Conservation (phyloP, 2,113 vertebrate species). For the Daphoenositta chrysoptera region DNA sequence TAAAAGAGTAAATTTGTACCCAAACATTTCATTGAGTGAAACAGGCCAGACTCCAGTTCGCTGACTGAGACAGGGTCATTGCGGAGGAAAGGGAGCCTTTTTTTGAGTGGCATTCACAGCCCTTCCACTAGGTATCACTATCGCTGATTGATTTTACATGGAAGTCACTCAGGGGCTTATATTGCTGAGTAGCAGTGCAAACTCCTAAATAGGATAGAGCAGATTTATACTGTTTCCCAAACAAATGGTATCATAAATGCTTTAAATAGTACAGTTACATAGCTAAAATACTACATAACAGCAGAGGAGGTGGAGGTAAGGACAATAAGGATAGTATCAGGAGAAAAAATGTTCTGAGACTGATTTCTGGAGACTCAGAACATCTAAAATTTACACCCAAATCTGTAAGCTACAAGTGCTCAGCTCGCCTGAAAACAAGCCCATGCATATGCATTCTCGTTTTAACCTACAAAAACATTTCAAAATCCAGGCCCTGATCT, state of each 20-base stretch:
- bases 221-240: constrained; percentile 10
- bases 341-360: neutral
- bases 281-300: neutral
- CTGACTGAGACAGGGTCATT: neutral
- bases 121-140: neutral
- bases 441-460: constrained; percentile 43
- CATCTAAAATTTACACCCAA: constrained; percentile 4
- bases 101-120: neutral
- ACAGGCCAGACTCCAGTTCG: neutral
- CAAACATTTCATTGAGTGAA: neutral
- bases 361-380: neutral
- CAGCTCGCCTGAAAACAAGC: constrained; percentile 8
- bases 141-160: neutral
- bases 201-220: neutral
- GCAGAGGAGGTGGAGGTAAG: neutral
- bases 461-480: constrained; percentile 58
- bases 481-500: constrained; percentile 51
- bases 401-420: constrained; percentile 1
- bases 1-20: neutral
- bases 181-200: neutral
- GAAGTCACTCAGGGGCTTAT: neutral
- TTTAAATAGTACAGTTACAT: neutral
- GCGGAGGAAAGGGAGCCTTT: neutral
- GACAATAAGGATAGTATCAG: neutral
- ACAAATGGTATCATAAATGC: neutral